Conservation (phyloP, 2,113 vertebrate species). For the Channa maculata region DNA sequence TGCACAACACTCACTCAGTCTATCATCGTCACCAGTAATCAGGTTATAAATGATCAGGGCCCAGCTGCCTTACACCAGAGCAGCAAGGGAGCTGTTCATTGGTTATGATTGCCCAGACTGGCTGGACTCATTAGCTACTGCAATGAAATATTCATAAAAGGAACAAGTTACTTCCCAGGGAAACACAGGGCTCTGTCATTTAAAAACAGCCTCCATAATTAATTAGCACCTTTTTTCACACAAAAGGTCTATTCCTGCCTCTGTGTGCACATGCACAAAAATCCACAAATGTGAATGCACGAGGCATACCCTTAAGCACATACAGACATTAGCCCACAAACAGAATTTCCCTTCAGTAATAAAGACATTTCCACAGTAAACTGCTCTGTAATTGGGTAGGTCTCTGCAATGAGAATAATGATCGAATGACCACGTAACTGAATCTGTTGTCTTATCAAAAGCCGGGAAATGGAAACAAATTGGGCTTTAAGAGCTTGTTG, state of each 20-base stretch:
- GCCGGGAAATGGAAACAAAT: conserved; percentile 68
- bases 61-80: conserved; percentile 39
- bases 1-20: conserved; percentile 48
- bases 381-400: conserved; percentile 20
- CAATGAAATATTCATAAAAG: conserved; percentile 82
- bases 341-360: conserved; percentile 32
- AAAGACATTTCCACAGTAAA: conserved; percentile 24
- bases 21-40: conserved; percentile 59
- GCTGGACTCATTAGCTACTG: conserved; percentile 72
- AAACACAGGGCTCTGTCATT: conserved; percentile 68
- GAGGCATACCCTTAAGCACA: conserved; percentile 29
- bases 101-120: conserved; percentile 67
- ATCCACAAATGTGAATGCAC: neutral
- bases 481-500: conserved; percentile 53
- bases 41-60: conserved; percentile 61
- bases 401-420: conserved; percentile 31
- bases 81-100: conserved; percentile 61
- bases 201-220: conserved; percentile 78
- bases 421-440: conserved; percentile 60
- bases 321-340: conserved; percentile 7
- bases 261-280: conserved; percentile 4
- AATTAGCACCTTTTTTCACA: conserved; percentile 64
- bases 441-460: conserved; percentile 67
- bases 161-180: conserved; percentile 74
- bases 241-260: conserved; percentile 46